Evolutionary conservation across 1,140 invertebrate genomes (phyloP), one percentile per base, ranked within the genome.

Genomic region (Drosophila sechellia): DNA sequence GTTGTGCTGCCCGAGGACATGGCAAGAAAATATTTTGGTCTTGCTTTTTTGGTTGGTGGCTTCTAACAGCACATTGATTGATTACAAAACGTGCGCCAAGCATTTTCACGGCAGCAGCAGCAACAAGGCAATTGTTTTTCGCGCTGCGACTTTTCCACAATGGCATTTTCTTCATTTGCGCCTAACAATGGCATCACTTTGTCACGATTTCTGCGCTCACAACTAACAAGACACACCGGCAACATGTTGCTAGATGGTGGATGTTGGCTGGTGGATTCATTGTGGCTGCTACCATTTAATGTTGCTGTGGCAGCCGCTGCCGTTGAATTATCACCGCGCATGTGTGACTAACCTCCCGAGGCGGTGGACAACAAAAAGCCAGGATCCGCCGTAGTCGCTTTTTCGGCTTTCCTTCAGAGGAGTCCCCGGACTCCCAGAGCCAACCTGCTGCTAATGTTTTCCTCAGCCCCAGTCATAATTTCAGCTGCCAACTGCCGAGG

Each of bases 121-220:
- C 72, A 48, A 46, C 65, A 63, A 35, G 49, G 70, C 84, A 84
- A 89, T 89, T 87, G 84, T 87, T 87, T 86, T 86, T 50, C n/a
- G 58, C 70, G 66, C 76, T 15, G 39, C 53, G 58, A 69, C 56
- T 89, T 89, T 87, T 89, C 84, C 84, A 87, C 84, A 87, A 89
- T 89, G 84, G 84, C 84, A 89, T 87, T 87, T 87, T 87, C 84
- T 87, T 87, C 84, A 87, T 87, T 87, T 87, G 79, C 84, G 84
- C 84, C 84, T 89, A 89, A 87, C 84, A 87, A 87, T 87, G 84
- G 84, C 71, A 89, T 58, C 84, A 87, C 84, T 89, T 87, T 87
- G 84, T 87, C 84, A 87, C 84, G 84, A 87, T 87, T 89, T 87
- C 66, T 68, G 74, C 64, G 71, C 48, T 71, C 64, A 66, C 74